phyloP scores from a whole-genome alignment of 2,113 vertebrate genomes.

The Ictalurus punctatus region DNA sequence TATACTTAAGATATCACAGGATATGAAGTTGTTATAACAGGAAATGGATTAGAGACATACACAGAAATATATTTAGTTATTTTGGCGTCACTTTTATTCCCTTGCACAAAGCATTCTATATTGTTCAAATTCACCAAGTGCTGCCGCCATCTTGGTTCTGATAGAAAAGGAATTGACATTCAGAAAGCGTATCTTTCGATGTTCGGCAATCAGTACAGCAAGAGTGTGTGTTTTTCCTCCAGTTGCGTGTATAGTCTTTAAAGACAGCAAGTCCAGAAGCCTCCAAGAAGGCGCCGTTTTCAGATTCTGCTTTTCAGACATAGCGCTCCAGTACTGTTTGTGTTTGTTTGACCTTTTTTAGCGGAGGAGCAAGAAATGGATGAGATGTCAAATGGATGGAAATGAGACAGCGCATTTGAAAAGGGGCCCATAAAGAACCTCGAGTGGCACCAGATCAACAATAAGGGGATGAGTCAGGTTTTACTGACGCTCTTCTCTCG shows the following conservation, averaged over 20 bases:
- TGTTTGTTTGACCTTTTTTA: slow-evolving; percentile 22
- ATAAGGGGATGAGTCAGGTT: slow-evolving; percentile 28
- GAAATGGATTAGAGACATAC: not conserved
- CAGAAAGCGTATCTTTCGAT: not conserved
- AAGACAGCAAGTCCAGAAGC: not conserved
- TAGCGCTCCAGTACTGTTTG: not conserved
- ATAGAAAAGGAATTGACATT: not conserved
- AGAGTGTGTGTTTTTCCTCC: not conserved
- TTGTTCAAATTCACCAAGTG: not conserved
- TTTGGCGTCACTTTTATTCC: not conserved
- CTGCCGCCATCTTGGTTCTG: not conserved
- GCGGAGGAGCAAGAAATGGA: not conserved
- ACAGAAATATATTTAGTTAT: not conserved
- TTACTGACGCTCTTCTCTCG: slow-evolving; percentile 7
- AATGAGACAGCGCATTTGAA: not conserved
- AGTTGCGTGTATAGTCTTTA: slow-evolving; percentile 3
- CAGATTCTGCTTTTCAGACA: not conserved
- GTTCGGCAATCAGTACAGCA: not conserved
- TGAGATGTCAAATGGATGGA: slow-evolving; percentile 20
- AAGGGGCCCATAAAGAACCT: slow-evolving; percentile 9
- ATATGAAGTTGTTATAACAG: not conserved
- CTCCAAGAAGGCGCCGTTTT: not conserved
- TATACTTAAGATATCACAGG: not conserved
- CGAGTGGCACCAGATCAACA: slow-evolving; percentile 14
- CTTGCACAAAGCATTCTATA: not conserved